Evolutionary conservation across 2,113 vertebrate species (phyloP).

Genomic region (Illadopsis cleaveri): DNA sequence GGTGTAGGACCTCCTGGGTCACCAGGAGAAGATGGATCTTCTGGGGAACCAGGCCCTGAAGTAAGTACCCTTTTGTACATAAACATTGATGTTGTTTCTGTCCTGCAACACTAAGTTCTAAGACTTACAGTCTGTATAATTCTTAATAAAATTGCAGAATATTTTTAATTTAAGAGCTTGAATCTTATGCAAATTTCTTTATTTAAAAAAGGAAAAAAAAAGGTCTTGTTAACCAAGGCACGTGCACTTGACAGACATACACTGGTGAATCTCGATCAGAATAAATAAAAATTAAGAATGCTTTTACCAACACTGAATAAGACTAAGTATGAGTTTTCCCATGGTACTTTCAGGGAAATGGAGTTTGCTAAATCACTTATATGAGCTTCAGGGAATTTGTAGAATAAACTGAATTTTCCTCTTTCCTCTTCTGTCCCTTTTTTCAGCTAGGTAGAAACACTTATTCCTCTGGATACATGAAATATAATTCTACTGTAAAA

Average conservation of each 20-base stretch:
- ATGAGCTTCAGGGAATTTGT: background rate
- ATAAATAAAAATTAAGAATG: background rate
- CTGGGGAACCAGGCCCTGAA: conserved; percentile 78
- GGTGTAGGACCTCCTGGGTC: conserved; percentile 72
- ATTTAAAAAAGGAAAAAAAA: background rate
- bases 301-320: background rate
- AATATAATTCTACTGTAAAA: background rate
- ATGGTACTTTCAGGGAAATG: background rate
- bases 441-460: background rate
- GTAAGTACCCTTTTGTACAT: conserved; percentile 71
- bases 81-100: background rate
- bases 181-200: background rate
- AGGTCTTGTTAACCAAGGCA: background rate
- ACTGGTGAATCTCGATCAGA: background rate
- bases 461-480: background rate
- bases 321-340: background rate
- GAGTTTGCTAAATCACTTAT: background rate
- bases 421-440: background rate
- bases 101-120: background rate
- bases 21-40: conserved; percentile 80
- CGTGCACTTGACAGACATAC: background rate
- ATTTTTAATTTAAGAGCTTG: background rate
- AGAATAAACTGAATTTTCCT: background rate
- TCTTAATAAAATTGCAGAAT: background rate
- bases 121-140: background rate